Conservation (phyloP, 2,113 vertebrate species). For the Poecile atricapillus region DNA sequence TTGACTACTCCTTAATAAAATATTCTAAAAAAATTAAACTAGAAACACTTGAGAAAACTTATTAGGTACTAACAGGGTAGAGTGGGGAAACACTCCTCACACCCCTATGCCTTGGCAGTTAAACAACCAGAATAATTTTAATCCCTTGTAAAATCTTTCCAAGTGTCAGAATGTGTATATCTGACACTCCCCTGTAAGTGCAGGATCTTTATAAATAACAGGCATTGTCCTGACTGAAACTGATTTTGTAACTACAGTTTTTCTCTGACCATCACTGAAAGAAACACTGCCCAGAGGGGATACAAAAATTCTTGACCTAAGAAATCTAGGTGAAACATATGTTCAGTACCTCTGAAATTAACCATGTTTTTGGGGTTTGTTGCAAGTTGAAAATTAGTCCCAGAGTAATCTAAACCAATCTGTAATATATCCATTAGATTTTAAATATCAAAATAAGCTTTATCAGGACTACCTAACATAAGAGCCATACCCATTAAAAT, state of each 20-base stretch:
- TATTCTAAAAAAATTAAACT: background rate
- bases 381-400: background rate
- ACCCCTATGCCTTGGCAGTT: background rate
- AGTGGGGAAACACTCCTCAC: background rate
- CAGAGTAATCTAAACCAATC: background rate
- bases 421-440: background rate
- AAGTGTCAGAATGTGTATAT: background rate
- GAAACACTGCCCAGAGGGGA: background rate
- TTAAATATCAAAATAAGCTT: background rate
- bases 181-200: background rate
- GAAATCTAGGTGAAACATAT: background rate
- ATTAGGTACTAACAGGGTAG: background rate
- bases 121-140: background rate
- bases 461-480: background rate
- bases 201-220: background rate
- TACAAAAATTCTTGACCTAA: background rate
- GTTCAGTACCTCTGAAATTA: background rate
- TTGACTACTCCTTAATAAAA: background rate
- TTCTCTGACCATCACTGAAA: background rate
- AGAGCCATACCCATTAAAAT: background rate
- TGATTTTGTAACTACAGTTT: background rate
- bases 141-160: background rate
- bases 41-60: background rate
- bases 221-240: fast-evolving
- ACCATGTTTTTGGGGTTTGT: fast-evolving